phyloP scores from a whole-genome alignment of 2,113 vertebrate genomes.

The Nannobrachium achirus region DNA sequence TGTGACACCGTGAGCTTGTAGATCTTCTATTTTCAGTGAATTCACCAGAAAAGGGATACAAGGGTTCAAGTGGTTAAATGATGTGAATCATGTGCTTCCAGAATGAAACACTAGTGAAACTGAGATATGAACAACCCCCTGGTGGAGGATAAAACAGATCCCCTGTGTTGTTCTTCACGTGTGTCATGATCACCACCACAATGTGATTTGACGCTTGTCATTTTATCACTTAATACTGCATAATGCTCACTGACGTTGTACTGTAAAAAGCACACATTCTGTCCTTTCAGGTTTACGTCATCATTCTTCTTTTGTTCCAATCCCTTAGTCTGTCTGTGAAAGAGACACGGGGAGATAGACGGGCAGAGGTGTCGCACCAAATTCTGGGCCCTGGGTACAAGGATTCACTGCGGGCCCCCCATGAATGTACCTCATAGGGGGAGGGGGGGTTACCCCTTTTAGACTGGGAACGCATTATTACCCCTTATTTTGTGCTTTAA shows the following conservation, averaged over 20 bases:
- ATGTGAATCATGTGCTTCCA: neutral
- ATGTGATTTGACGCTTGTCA: conserved; percentile 56
- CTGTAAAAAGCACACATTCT: conserved; percentile 23
- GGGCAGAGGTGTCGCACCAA: too few species aligned
- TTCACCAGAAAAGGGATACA: too few species aligned
- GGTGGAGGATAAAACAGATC: conserved; percentile 31
- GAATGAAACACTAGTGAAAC: conserved; percentile 41
- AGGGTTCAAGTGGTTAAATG: too few species aligned
- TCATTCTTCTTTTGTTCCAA: conserved; percentile 35
- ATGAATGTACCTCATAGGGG: too few species aligned
- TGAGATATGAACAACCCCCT: conserved; percentile 40
- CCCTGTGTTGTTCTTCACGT: conserved; percentile 49
- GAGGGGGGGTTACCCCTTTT: too few species aligned
- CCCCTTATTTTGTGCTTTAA: too few species aligned
- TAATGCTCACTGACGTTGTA: conserved; percentile 18
- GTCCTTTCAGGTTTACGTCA: conserved; percentile 31
- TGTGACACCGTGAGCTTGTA: too few species aligned
- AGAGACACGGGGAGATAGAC: conserved; percentile 22
- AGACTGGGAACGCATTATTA: too few species aligned
- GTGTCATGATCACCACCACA: conserved; percentile 57
- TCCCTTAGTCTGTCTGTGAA: conserved; percentile 29
- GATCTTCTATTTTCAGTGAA: too few species aligned
- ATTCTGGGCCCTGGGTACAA: too few species aligned
- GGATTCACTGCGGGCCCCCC: too few species aligned
- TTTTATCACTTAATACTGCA: conserved; percentile 45